A percentile compares a stretch with the other conserved stretches of the same genome.
Conservation (phyloP, 2,888 invertebrate species). For the Stomorhina lunata region DNA sequence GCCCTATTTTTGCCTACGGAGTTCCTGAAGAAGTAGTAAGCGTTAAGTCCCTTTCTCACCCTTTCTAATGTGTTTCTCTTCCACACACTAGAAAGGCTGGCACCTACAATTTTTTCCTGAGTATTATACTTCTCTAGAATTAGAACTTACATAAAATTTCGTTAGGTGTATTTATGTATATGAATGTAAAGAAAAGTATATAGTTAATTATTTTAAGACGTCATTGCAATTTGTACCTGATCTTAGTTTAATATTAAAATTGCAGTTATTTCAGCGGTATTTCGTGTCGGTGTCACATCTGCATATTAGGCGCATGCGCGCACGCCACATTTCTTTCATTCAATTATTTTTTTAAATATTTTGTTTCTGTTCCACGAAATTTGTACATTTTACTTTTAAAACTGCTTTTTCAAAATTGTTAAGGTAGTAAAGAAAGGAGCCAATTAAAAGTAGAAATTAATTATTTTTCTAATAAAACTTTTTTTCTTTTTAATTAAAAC, state of each 20-base stretch:
- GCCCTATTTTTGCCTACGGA: too few species aligned
- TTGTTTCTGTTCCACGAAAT: conserved; percentile 10
- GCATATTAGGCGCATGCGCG: conserved; percentile 60
- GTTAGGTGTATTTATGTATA: background rate
- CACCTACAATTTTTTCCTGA: too few species aligned
- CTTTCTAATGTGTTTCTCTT: too few species aligned
- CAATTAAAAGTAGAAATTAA: too few species aligned
- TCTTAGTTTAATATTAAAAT: background rate
- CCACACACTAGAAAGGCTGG: too few species aligned
- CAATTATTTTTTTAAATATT: background rate
- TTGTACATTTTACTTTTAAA: background rate
- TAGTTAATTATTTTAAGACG: conserved; percentile 1
- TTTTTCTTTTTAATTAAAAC: too few species aligned
- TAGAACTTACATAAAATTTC: background rate
- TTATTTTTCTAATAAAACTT: too few species aligned
- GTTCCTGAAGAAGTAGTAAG: too few species aligned
- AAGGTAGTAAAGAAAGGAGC: too few species aligned
- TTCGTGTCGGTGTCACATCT: conserved; percentile 60
- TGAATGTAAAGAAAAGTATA: background rate
- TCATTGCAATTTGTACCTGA: conserved; percentile 26
- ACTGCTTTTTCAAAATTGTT: too few species aligned
- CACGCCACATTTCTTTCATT: conserved; percentile 54
- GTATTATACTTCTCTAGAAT: too few species aligned
- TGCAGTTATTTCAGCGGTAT: conserved; percentile 24
- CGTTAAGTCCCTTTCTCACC: too few species aligned